Base-by-base conservation (phyloP, 2,113 vertebrate genomes). In the Silurus meridionalis region DNA sequence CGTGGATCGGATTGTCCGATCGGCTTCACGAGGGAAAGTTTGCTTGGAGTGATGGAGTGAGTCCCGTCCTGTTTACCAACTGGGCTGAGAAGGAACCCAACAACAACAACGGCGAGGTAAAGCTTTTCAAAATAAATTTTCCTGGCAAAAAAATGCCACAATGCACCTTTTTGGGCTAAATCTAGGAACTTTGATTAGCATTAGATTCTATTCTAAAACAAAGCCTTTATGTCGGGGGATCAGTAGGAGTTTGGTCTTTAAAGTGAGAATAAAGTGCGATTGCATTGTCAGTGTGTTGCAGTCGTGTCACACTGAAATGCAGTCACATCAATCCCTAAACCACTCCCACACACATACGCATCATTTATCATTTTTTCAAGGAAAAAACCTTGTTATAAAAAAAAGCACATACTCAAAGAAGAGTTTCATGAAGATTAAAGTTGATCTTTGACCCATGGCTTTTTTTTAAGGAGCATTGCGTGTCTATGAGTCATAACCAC, bases 1-100 rank as follows among this genome's bases (percentile, higher is more conserved):
- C 92, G 1, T 95, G 95, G 95, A 95, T 96, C 5, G 95, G 95
- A 17, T 85, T 95, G 77, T 94, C 94, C 0, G 95, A 95, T 77
- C 57, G 48, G 0, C 17, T 93, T 37, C 71, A 83, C 0, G 94
- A 95, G 89, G 92, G 94, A 57, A 91, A 94, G 87, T 95, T 95
- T 19, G 91, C 93, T 10, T 96, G 95, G 94, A 93, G 89, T 9
- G 94, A 95, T 7, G 94, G 94, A 3, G 87, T 90, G 79, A 95
- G 95, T 83, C 91, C 94, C 0, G 95, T 96, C 48, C 87, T 86
- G 50, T 96, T 92, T 91, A 95, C 95, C 86, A 95, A 95, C 92
- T 95, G 95, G 95, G 92, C 92, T 2, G 86, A 90, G 3, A 94
- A 93, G 0, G 95, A 95, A 89, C 95, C 95, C 85, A 95, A 95